Evolutionary conservation across 2,797 vertebrate species (phyloP), one percentile per base, ranked within the genome.

Genomic region (Hyperoplus lanceolatus): DNA sequence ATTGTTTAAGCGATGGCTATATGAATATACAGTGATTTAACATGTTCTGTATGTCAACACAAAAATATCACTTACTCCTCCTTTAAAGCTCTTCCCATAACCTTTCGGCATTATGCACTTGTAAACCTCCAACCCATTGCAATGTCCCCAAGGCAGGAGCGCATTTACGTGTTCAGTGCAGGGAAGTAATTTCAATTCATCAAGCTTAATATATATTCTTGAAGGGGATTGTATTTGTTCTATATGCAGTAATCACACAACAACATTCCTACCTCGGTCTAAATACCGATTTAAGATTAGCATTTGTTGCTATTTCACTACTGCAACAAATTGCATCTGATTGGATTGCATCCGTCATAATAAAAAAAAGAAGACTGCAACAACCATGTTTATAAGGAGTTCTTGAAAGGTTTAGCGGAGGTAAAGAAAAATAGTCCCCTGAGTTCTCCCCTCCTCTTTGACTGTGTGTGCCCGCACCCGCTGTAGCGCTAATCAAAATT

Each of bases 401-500:
- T 74, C 46, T 78, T 79, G 62, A 14, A 61, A 38, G 70, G 48
- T 54, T 82, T 57, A 41, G 46, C 29, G 38, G 75, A 73, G 56
- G 71, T 77, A 83, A 84, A 81, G 77, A 77, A 68, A 81, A 3
- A 29, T 4, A 75, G 18, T 88, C 84, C 81, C 88, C 53, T 6
- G 83, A 75, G 87, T 79, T 78, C 76, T 73, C 55, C 53, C 57
- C 53, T 13, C 45, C 2, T 73, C 83, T 87, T 80, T 79, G 68
- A 84, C 72, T 83, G 62, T 56, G 29, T 45, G 49, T 11, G 13
- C 61, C 60, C 59, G 45, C 57, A 48, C 46, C 29, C 4, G 3
- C 68, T n/a, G 51, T 49, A 43, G 79, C 55, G 43, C 76, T 93
- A 90, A 93, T 93, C 85, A 83, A 63, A 92, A 85, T 83, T 90